A percentile compares a stretch with the other conserved stretches of the same genome.
These are phyloP conservation scores for Beaufortia kweichowensis DNA, from an alignment of 2,113 vertebrate genomes.

Conservation along the genomic window DNA sequence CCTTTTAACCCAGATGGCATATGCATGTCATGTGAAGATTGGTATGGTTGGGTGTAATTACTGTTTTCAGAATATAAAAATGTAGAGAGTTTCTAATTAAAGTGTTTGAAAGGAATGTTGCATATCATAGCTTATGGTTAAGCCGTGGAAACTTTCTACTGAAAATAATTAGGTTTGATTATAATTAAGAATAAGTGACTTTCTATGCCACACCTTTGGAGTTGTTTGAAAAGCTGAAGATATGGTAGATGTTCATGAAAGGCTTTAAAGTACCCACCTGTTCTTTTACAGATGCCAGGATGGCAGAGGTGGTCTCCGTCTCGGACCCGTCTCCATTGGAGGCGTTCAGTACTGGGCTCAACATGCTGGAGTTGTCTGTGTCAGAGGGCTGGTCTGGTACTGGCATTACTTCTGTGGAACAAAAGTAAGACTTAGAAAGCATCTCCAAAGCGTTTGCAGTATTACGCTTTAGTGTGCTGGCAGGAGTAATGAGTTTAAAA, in stretches of 20 bases:
- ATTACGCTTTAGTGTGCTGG: background rate
- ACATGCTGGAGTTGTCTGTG: conserved; percentile 86
- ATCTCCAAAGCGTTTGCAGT: background rate
- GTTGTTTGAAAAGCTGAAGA: background rate
- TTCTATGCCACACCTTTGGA: background rate
- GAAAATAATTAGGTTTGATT: conserved; percentile 7
- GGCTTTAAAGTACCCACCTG: conserved; percentile 77
- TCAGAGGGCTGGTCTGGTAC: conserved; percentile 92
- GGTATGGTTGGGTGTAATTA: conserved; percentile 43
- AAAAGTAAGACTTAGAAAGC: conserved; percentile 23
- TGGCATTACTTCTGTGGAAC: conserved; percentile 91
- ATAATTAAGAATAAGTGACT: conserved; percentile 17
- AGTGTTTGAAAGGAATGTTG: conserved; percentile 34
- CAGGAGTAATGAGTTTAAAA: background rate
- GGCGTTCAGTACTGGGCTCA: conserved; percentile 91
- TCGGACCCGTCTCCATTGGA: conserved; percentile 96
- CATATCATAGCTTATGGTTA: conserved; percentile 1
- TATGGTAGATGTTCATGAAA: background rate
- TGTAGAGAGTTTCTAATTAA: conserved; percentile 42
- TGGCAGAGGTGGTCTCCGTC: conserved; percentile 96
- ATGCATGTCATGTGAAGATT: conserved; percentile 24
- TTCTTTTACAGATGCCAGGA: conserved; percentile 97
- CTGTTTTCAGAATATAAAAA: conserved; percentile 37
- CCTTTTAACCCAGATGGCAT: conserved; percentile 16
- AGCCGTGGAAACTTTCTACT: background rate